These are phyloP conservation scores for Manis crassicaudata DNA, from an alignment of 2,797 vertebrate species.

Conservation along the genomic window DNA sequence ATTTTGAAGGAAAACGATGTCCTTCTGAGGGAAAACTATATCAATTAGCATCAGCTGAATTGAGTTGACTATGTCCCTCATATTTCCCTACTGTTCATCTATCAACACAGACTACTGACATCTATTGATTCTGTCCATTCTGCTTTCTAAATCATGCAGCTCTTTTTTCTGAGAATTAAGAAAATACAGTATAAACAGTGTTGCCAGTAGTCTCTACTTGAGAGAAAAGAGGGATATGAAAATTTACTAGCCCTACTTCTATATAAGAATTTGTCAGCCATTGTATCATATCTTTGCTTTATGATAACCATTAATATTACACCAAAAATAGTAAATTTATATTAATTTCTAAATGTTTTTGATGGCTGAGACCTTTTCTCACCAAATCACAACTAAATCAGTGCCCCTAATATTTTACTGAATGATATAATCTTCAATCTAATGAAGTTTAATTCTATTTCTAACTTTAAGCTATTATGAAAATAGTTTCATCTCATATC, in stretches of 20 bases:
- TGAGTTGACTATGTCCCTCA: background rate
- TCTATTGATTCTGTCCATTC: background rate
- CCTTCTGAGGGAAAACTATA: background rate
- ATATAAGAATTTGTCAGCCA: background rate
- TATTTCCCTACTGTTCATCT: background rate
- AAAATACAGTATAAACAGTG: background rate
- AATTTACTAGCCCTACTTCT: background rate
- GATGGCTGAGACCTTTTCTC: background rate
- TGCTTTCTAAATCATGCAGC: background rate
- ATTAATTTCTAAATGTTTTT: constrained; percentile 3
- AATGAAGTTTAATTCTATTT: background rate
- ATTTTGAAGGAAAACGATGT: background rate
- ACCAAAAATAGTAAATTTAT: background rate
- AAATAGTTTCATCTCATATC: background rate
- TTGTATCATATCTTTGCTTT: background rate
- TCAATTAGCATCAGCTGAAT: constrained; percentile 11
- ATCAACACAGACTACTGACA: background rate
- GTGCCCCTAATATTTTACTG: background rate
- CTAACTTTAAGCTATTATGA: background rate
- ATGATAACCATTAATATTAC: background rate
- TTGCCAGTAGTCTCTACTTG: background rate
- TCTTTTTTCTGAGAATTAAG: constrained; percentile 11
- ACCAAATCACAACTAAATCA: background rate
- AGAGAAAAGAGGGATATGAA: background rate
- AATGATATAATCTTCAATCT: background rate